Conservation (phyloP, 2,113 vertebrate species). For the Lasiurus borealis region DNA sequence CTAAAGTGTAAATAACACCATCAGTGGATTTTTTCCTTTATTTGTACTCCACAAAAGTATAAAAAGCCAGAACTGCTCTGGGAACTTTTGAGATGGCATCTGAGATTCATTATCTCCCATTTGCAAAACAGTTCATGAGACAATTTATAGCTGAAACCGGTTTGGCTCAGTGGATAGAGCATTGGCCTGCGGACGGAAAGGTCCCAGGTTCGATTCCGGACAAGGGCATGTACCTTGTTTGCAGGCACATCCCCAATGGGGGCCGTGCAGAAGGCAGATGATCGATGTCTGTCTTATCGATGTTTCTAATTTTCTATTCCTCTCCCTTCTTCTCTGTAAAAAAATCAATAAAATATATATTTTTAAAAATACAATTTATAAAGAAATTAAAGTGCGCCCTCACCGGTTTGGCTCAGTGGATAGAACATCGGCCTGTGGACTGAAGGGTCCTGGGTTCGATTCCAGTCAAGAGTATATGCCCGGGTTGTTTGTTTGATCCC, state of each 20-base stretch:
- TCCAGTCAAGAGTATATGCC: too few relatives aligned
- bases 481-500: too few relatives aligned
- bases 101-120: background rate
- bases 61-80: background rate
- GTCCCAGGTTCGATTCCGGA: too few relatives aligned
- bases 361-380: background rate
- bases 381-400: too few relatives aligned
- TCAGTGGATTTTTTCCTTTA: background rate
- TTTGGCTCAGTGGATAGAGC: too few relatives aligned
- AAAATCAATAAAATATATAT: background rate
- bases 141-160: background rate
- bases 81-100: background rate
- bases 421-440: too few relatives aligned
- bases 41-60: background rate
- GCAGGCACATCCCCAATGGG: too few relatives aligned
- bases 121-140: background rate
- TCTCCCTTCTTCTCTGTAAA: background rate
- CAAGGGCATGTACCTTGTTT: too few relatives aligned
- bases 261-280: background rate
- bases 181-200: too few relatives aligned
- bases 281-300: background rate
- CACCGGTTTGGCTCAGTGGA: too few relatives aligned
- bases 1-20: background rate
- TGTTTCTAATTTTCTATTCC: background rate
- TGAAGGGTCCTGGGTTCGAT: too few relatives aligned